A percentile compares a stretch with the other conserved stretches of the same genome.
These are phyloP conservation scores for Rhinella marina DNA, from an alignment of 2,797 vertebrate species.

Conservation along the genomic window DNA sequence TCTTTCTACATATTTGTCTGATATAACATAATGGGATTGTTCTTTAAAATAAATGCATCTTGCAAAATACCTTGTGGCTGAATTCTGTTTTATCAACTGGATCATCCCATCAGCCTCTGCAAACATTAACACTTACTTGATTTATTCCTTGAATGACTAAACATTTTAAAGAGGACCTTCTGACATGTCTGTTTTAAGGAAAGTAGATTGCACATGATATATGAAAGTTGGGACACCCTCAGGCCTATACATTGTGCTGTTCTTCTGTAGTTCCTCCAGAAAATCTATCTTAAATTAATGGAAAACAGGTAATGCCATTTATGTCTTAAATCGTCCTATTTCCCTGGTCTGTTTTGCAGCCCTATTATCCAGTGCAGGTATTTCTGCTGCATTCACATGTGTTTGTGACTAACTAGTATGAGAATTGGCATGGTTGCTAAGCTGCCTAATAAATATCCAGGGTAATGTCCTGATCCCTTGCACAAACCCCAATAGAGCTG, in stretches of 20 bases:
- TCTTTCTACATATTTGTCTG: no score
- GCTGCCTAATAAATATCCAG: constrained; percentile 56
- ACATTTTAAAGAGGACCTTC: no score
- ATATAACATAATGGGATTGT: no score
- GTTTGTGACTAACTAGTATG: constrained; percentile 1
- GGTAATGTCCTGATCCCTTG: constrained; percentile 57
- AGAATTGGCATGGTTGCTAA: constrained; percentile 44
- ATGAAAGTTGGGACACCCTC: no score
- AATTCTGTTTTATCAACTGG: no score
- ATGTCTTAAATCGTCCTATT: not conserved
- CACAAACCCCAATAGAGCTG: constrained; percentile 59
- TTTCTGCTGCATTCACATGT: not conserved
- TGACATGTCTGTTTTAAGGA: no score
- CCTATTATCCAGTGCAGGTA: not conserved
- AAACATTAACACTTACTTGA: no score
- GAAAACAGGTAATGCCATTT: not conserved
- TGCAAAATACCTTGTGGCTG: no score
- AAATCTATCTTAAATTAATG: not conserved
- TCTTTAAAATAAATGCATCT: no score
- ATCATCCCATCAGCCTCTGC: no score
- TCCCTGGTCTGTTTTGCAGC: not conserved
- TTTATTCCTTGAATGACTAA: not conserved
- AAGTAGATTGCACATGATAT: no score
- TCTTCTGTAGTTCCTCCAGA: not conserved
- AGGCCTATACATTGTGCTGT: not conserved